Evolutionary conservation across 2,888 invertebrate genomes (phyloP), one percentile per base, ranked within the genome.

Genomic region (Harpagoxenus sublaevis): DNA sequence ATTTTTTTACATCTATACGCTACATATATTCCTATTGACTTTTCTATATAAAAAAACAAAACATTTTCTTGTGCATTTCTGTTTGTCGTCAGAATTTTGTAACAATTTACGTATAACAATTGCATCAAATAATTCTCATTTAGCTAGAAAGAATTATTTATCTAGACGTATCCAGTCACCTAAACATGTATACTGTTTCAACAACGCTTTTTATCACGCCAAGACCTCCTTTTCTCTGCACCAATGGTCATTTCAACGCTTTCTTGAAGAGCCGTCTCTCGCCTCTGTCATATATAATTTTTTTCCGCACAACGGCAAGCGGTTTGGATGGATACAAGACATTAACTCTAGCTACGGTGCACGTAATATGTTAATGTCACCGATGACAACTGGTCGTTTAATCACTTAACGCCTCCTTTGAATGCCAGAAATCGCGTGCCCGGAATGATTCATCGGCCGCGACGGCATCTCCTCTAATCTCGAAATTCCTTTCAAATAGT

Each of bases 311-410:
- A 85, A 89, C 87, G 85, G 86, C 87, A 88, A 77, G 84, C 84
- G 87, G 88, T 88, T 90, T 85, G 87, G 90, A 87, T 87, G 88
- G 89, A 87, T 89, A 92, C 92, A 91, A 92, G 92, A 92, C 92
- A 92, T 92, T 92, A 92, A 92, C 92, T 91, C 86, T 77, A 74
- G 87, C 88, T 74, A 86, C 88, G 84, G 88, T 78, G 86, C 85
- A 84, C 91, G 89, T 90, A 91, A 92, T 92, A 92, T 92, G 91
- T 92, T 92, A 92, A 88, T 89, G 92, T 92, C 92, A 93, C 91
- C 89, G 92, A 93, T 92, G 93, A 93, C 93, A 93, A 93, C 93
- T 91, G 87, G 88, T 91, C 92, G 91, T 92, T 93, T 93, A 93
- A 93, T 93, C 93, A 92, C 93, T 93, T 93, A 92, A 92, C 93